Evolutionary conservation across 2,113 vertebrate species (phyloP).

Genomic region (Hypocryptadius cinnamomeus): DNA sequence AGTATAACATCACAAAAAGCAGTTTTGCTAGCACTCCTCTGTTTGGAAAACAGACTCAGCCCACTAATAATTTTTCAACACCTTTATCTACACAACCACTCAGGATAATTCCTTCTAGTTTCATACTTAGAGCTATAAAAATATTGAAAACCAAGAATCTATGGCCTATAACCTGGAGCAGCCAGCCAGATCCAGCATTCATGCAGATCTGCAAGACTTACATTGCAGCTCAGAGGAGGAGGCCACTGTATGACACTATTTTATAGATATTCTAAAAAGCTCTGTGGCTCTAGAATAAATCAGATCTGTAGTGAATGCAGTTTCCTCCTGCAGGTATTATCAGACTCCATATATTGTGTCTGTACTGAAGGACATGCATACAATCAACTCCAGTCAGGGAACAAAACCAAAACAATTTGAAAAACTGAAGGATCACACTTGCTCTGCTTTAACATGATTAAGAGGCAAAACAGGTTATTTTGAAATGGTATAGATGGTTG

Average conservation of each 20-base stretch:
- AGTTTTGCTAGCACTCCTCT: neutral
- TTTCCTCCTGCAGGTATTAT: neutral
- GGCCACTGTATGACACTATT: neutral
- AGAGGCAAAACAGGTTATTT: neutral
- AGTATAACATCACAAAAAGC: neutral
- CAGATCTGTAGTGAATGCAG: neutral
- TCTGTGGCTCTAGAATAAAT: neutral
- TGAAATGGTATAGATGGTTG: neutral
- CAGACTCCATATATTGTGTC: neutral
- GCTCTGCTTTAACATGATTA: neutral
- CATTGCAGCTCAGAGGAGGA: neutral
- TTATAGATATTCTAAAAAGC: neutral
- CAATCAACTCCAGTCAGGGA: neutral
- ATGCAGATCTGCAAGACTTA: neutral
- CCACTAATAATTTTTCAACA: neutral
- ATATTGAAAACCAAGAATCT: neutral
- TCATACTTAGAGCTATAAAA: neutral
- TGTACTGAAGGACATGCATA: neutral
- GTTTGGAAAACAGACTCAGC: neutral
- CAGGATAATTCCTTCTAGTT: neutral
- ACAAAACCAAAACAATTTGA: neutral
- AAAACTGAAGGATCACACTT: neutral
- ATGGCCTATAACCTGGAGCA: neutral
- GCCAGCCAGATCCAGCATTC: neutral
- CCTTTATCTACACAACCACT: neutral